Evolutionary conservation across 2,113 vertebrate genomes (phyloP), one percentile per base, ranked within the genome.

Genomic region (Cinclus mexicanus): DNA sequence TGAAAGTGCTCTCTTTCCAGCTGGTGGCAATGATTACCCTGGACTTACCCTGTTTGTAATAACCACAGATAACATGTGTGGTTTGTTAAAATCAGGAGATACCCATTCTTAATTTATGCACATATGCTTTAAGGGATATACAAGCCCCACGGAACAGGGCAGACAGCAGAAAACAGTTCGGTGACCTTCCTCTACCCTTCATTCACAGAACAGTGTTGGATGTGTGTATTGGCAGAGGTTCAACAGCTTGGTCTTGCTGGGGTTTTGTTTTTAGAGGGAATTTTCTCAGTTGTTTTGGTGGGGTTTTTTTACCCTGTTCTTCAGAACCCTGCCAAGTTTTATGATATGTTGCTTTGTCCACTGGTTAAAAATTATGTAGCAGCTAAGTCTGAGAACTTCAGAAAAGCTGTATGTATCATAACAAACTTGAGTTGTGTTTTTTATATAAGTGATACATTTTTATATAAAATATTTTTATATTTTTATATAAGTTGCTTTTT

Each of bases 261-360:
- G 14, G 2, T 8, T 72, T 57, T 37, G 29, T 6, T 42, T 41
- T 65, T 26, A 33, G 11, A 37, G 14, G 14, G 23, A 52, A 8
- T 28, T 46, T 23, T 56, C 46, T 50, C 28, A 4, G 35, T 80
- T 82, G 24, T 37, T 59, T 53, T 61, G 39, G 7, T 56, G 22
- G 24, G 3, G 0, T 3, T 20, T 21, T 28, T 20, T 11, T 3
- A 14, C 3, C 20, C 20, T 68, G 5, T 59, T 78, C 57, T 44
- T 75, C 44, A 52, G 64, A 87, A 65, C 23, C 7, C 42, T 63
- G 18, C 31, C 17, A 53, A 25, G 16, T 76, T 85, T 82, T 79
- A 29, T 46, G 12, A 11, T 72, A 64, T 55, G 4, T 47, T 35
- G 16, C 77, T 91, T 86, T 93, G 49, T 31, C 14, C 25, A 6